These are phyloP conservation scores for Ectemnius cavifrons DNA, from an alignment of 2,888 invertebrate genomes.

Conservation along the genomic window DNA sequence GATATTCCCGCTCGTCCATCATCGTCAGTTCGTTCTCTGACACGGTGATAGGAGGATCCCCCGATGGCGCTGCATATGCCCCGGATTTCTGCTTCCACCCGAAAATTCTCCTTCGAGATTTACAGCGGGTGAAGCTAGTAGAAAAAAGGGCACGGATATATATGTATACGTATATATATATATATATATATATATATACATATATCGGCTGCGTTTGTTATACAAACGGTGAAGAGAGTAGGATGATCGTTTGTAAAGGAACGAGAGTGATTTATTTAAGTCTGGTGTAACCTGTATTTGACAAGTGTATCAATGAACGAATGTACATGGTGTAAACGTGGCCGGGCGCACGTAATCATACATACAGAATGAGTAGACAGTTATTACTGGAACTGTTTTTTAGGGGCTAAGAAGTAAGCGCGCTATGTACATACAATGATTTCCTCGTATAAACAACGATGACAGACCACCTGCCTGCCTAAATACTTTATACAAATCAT, in stretches of 20 bases:
- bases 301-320: constrained; percentile 69
- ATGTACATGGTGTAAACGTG: constrained; percentile 70
- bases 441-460: constrained; percentile 66
- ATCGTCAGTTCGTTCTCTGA: constrained; percentile 72
- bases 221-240: neutral
- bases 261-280: constrained; percentile 24
- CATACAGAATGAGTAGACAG: constrained; percentile 62
- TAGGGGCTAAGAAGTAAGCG: constrained; percentile 43
- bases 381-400: neutral
- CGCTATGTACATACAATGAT: constrained; percentile 63
- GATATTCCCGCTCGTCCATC: constrained; percentile 74
- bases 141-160: neutral
- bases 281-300: constrained; percentile 70
- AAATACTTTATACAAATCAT: constrained; percentile 66
- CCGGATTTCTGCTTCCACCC: constrained; percentile 25
- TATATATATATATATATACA: too few relatives aligned
- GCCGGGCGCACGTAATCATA: constrained; percentile 61
- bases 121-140: neutral
- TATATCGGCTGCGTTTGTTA: neutral
- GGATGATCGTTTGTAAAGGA: constrained; percentile 1
- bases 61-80: constrained; percentile 55
- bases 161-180: too few relatives aligned
- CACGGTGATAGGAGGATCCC: constrained; percentile 48
- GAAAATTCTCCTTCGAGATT: neutral
- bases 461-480: constrained; percentile 36